Base-by-base conservation (phyloP, 2,113 vertebrate species). In the Labeo catla region DNA sequence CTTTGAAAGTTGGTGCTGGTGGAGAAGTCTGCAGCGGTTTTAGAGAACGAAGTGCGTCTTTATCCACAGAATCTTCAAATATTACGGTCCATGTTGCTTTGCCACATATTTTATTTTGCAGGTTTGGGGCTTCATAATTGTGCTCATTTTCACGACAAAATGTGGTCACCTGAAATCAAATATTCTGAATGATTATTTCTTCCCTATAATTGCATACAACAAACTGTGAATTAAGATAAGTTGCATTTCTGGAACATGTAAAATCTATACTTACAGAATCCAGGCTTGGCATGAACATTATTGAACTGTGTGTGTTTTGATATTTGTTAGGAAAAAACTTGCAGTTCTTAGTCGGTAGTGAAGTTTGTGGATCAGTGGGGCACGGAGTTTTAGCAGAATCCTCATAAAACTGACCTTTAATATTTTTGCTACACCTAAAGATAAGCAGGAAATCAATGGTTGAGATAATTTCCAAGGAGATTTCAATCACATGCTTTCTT, bases 51-150 rank as follows among this genome's bases (percentile, higher is more conserved):
- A 88, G 47, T 15, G 59, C 39, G 28, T 52, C 21, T 34, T 49
- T 74, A 91, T 95, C 94, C 1, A 47, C 23, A 2, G 92, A 93
- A 2, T 85, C 81, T 45, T 87, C 86, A 45, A 50, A 85, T 36
- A 95, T 95, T 11, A 96, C 89, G 4, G 95, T 92, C 93, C 91
- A 93, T 0, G 89, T 82, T 57, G 93, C 94, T 82, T 90, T 91
- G 76, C 90, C 93, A 83, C 94, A 95, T 84, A 93, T 90, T 74
- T 28, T 63, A 87, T 95, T 96, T 84, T 95, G 95, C 8, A 91
- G 87, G 89, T 93, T 95, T 86, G 91, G 93, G 50, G 92, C 93
- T 87, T 95, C 92, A 77, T 34, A 74, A 47, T 94, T 95, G 84
- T 95, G 93, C 12, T 91, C 93, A 13, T 81, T 86, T 79, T 92